Base-by-base conservation (phyloP, 2,113 vertebrate genomes). In the Bujurquina vittata region DNA sequence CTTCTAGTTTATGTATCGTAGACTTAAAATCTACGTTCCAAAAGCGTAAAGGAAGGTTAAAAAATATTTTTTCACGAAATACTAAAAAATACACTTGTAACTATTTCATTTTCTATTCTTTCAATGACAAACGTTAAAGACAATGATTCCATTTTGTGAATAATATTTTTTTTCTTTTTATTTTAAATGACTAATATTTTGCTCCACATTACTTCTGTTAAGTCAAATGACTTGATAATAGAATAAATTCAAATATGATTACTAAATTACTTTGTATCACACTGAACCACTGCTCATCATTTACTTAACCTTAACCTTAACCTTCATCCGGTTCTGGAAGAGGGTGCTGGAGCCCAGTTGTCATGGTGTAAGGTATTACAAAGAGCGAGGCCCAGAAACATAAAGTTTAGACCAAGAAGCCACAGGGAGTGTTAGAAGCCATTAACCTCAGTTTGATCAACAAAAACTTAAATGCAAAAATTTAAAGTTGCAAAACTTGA, bases 61-160 rank as follows among this genome's bases (percentile, higher is more conserved):
- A 67, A 67, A 26, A 18, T 46, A 26, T 26, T 46, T 67, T 11
- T 46, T 67, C 2, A 5, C 10, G 14, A 46, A 46, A 67, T 18
- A 40, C 1, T 67, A 0, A 1, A 69, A 20, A 29, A 26, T 2
- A 49, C 15, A 17, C 8, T 2, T 69, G 9, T 40, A 49, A 12
- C 18, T 18, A 18, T 3, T 22, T 72, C 65, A 31, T 17, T 72
- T 72, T 72, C 26, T 26, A 14, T 72, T 72, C 6, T 20, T 72
- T 54, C 2, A 31, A 20, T 69, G 17, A 69, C 43, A 69, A 69
- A 29, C 15, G 29, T 29, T 49, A 69, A 69, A 52, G 15, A 29
- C 0, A 15, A 69, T 17, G 6, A 49, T 69, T 12, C 4, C 52
- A 52, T 52, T 52, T 52, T 18, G 5, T 17, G 7, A 7, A 3